These are phyloP conservation scores for Monodelphis domestica DNA, from an alignment of 2,797 vertebrate species.

Conservation along the genomic window DNA sequence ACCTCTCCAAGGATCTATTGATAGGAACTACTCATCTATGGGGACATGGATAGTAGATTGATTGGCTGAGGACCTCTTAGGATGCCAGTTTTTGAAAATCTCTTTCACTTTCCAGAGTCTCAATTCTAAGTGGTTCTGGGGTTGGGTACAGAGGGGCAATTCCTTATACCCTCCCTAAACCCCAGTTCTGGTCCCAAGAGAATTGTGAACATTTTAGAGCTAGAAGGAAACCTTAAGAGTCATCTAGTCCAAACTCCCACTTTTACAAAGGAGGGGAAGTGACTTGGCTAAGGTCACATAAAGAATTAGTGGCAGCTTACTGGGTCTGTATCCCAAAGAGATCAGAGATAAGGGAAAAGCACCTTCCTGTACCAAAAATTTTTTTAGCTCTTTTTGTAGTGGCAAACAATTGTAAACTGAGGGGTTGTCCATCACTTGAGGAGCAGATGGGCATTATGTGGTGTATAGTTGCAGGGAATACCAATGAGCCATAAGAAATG, in stretches of 20 bases:
- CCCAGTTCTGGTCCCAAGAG: background rate
- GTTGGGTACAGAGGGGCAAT: background rate
- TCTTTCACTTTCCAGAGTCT: background rate
- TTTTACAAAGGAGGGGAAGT: background rate
- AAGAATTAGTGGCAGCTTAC: background rate
- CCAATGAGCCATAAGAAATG: too few relatives aligned
- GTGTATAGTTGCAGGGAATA: too few relatives aligned
- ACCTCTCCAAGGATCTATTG: background rate
- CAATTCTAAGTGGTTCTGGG: background rate
- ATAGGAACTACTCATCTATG: background rate
- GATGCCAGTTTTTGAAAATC: background rate
- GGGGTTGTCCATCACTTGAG: too few relatives aligned
- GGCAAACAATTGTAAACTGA: too few relatives aligned
- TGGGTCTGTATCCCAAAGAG: background rate
- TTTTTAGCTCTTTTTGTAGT: too few relatives aligned
- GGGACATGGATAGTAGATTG: background rate
- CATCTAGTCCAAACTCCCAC: background rate
- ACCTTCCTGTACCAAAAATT: too few relatives aligned
- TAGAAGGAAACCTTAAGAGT: constrained; percentile 2
- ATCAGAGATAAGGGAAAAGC: too few relatives aligned
- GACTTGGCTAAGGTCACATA: background rate
- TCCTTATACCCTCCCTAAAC: background rate
- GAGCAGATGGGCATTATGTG: too few relatives aligned
- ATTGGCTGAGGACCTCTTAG: background rate
- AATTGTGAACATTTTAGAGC: background rate